Base-by-base conservation (phyloP, 2,113 vertebrate species). In the Vidua macroura region DNA sequence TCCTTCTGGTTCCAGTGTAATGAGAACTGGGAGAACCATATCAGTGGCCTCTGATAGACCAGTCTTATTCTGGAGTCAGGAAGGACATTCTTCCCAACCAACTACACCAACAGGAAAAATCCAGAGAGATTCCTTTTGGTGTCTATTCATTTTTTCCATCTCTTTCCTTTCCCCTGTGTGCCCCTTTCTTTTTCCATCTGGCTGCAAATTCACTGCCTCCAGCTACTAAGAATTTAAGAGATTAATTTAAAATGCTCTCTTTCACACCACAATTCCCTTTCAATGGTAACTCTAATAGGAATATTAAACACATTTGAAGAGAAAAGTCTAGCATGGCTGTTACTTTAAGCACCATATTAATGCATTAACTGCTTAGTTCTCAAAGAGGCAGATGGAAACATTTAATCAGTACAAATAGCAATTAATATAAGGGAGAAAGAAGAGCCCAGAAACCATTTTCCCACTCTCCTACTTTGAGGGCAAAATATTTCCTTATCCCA, bases 231-330 rank as follows among this genome's bases (percentile, higher is more conserved):
- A 90, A 70, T 2, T 89, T 74, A 79, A 76, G 43, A 95, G 55
- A 77, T 83, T 77, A 74, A 70, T 88, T 96, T 94, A 52, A 95
- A 96, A 90, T 30, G 35, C 15, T 74, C 81, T 84, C n/a, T 84
- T 92, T 80, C 81, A 92, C 39, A 80, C 64, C 58, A 41, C 72
- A 93, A 91, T 86, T n/a, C 28, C 35, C 28, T 90, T 93, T 88
- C 72, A 93, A 2, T 64, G 35, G 35, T 14, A 83, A 67, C 7
- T 6, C 13, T 88, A 87, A 93, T 74, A 88, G 68, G 41, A 90
- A 91, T 85, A 90, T 76, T 80, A 92, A 73, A 52, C 33, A 89
- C 83, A 64, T 86, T 63, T 62, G 52, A 22, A 91, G 44, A 88
- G 30, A 63, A 86, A 90, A 46, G 4, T 49, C 68, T 92, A 62